Evolutionary conservation across 2,113 vertebrate genomes (phyloP), one percentile per base, ranked within the genome.

Genomic region (Chloroceryle aenea): DNA sequence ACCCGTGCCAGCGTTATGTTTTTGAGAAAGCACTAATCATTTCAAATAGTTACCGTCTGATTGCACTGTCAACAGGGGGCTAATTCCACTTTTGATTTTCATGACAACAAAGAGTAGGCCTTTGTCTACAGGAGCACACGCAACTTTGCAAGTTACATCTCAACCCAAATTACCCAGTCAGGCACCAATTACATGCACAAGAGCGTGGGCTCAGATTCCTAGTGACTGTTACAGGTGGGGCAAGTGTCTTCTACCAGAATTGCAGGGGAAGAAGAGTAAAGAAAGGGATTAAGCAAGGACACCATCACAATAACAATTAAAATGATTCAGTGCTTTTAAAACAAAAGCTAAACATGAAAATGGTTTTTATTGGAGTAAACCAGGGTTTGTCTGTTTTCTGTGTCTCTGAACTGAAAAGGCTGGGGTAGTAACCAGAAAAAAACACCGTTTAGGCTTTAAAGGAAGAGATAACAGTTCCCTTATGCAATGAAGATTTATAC

Each of bases 211-310:
- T 79, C 55, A n/a, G 22, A 32, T 9, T 25, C 76, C 29, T 26
- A 62, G 38, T 0, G 0, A 76, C 50, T 53, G 47, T 23, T 34
- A 12, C 0, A 0, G 0, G 2, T 45, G 26, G 56, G 80, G 29
- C 77, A 78, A 42, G 30, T 6, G 36, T 66, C 55, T 59, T 45
- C 72, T 47, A 42, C 29, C 38, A 89, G 15, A 50, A 55, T 0
- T 42, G 26, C 8, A 30, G 22, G 21, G 40, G 27, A 23, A 61
- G 67, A 19, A 50, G 26, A 73, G 30, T 36, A 15, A 67, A 67
- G 19, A 43, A 18, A 29, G 17, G 75, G 23, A 61, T 30, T 13
- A 66, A 89, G 47, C 38, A 78, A 93, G 47, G 36, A 29, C 38
- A 75, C 4, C 32, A 34, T 34, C 52, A 47, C 38, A 56, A 2